These are phyloP conservation scores for Streptopelia turtur DNA, from an alignment of 2,797 vertebrate species.

Conservation along the genomic window DNA sequence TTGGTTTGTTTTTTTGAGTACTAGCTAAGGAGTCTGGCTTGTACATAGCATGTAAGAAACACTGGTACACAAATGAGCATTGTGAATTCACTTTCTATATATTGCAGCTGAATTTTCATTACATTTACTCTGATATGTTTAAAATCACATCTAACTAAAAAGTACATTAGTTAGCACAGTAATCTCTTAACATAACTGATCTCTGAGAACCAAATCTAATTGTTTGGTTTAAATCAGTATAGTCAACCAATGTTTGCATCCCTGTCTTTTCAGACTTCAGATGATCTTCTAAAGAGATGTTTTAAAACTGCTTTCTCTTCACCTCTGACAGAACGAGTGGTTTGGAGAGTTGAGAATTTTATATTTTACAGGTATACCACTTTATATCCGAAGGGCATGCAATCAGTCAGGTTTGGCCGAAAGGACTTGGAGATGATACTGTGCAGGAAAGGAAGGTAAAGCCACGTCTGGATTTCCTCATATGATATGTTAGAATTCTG, in stretches of 20 bases:
- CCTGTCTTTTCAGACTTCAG: neutral
- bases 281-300: neutral
- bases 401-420: conserved; percentile 3
- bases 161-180: neutral
- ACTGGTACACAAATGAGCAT: neutral
- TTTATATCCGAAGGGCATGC: neutral
- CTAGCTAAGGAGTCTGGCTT: neutral
- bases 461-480: neutral
- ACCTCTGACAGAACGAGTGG: neutral
- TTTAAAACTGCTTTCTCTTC: neutral
- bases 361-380: neutral
- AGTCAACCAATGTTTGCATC: neutral
- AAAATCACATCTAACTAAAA: neutral
- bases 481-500: neutral
- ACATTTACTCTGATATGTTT: neutral
- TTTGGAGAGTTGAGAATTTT: neutral
- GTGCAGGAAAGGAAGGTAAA: neutral
- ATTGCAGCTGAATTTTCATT: neutral
- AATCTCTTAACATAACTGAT: neutral
- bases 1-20: neutral
- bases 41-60: neutral
- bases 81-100: neutral
- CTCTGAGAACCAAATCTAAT: neutral
- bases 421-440: neutral
- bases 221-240: neutral